Percentiles rank a stretch among this genome's conserved stretches.
Evolutionary conservation across 2,797 vertebrate genomes (phyloP).

Genomic region (Emys orbicularis): DNA sequence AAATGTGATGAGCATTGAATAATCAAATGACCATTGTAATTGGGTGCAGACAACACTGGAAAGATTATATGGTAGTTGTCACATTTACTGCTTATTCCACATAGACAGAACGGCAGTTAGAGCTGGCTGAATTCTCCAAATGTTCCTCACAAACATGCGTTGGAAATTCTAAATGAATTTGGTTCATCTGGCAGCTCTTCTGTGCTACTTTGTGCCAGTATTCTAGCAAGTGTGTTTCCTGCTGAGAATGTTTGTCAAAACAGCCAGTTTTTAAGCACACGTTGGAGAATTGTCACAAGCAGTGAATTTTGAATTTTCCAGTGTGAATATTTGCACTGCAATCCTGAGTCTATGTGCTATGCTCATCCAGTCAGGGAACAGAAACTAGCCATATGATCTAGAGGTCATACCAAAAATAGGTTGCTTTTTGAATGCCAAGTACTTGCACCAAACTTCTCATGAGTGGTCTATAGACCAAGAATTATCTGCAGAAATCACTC

Average conservation of each 20-base stretch:
- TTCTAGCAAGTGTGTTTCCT: not conserved
- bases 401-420: not conserved
- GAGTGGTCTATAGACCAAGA: not conserved
- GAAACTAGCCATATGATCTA: not conserved
- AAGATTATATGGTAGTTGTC: not conserved
- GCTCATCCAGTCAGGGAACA: not conserved
- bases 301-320: not conserved
- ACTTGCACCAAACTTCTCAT: not conserved
- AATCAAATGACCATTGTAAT: not conserved
- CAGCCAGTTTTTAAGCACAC: not conserved
- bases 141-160: not conserved
- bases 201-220: not conserved
- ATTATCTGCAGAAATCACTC: not conserved
- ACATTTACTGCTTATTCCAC: not conserved
- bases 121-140: conserved; percentile 2
- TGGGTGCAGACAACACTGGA: not conserved
- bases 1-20: not conserved
- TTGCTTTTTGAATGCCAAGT: not conserved
- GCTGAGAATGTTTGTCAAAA: not conserved
- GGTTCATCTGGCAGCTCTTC: not conserved
- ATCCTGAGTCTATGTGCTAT: not conserved
- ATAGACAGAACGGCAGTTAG: conserved; percentile 4
- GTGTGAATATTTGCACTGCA: not conserved
- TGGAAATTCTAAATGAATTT: not conserved
- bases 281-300: accelerated